Evolutionary conservation across 2,113 vertebrate genomes (phyloP).

Genomic region (Cariama cristata): DNA sequence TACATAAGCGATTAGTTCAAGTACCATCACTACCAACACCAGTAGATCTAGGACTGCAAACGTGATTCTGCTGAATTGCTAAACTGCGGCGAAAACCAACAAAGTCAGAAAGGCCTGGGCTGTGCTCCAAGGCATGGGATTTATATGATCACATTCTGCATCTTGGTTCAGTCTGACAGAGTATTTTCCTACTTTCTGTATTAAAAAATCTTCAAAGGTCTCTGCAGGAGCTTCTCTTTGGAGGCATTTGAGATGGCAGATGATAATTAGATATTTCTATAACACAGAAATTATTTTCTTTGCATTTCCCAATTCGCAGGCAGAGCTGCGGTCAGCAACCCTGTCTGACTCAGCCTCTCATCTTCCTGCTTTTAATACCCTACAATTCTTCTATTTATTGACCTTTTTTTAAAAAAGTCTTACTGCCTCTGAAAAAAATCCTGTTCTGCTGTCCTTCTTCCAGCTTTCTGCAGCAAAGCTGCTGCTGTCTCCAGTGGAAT

Average conservation of each 20-base stretch:
- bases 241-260: conserved; percentile 30
- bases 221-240: conserved; percentile 29
- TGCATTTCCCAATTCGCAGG: neutral
- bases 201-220: conserved; percentile 45
- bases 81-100: neutral
- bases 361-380: conserved; percentile 25
- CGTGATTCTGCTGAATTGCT: conserved; percentile 46
- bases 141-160: conserved; percentile 53
- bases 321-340: conserved; percentile 32
- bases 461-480: neutral
- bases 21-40: neutral
- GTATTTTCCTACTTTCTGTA: conserved; percentile 34
- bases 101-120: conserved; percentile 51
- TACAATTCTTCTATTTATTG: conserved; percentile 7
- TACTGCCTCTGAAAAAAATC: neutral
- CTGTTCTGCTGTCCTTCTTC: neutral
- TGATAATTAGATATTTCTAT: conserved; percentile 37
- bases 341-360: conserved; percentile 35
- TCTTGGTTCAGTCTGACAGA: conserved; percentile 49
- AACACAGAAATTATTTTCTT: neutral
- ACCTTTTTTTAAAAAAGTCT: neutral
- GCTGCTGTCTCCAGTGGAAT: neutral
- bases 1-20: conserved; percentile 14
- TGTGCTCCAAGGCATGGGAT: conserved; percentile 45
- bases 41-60: neutral